A percentile compares a stretch with the other conserved stretches of the same genome.
phyloP scores from a whole-genome alignment of 2,797 vertebrate genomes.

The Apodemus agrarius region DNA sequence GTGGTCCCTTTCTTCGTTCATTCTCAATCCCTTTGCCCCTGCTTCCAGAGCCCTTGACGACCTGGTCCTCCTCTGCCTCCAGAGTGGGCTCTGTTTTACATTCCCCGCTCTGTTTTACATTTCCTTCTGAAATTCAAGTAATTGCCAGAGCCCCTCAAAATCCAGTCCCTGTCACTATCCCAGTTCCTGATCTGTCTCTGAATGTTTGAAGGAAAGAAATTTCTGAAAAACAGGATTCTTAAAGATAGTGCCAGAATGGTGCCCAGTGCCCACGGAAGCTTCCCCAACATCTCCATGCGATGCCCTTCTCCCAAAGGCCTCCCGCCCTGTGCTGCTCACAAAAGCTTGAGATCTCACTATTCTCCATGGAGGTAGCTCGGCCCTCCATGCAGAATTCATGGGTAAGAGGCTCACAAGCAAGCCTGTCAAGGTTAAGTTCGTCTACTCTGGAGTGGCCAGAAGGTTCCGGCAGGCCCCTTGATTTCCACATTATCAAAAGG shows the following conservation, averaged over 20 bases:
- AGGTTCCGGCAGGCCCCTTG: not conserved
- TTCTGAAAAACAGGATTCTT: not conserved
- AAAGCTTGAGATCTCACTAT: not conserved
- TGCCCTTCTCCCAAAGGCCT: not conserved
- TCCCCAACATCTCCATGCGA: not conserved
- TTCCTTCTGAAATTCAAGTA: slow-evolving; percentile 34
- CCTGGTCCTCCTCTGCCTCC: not conserved
- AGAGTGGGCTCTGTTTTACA: too few relatives aligned
- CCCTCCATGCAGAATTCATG: not conserved
- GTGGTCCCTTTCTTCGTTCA: not conserved
- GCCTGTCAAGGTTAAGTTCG: not conserved
- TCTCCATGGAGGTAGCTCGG: not conserved
- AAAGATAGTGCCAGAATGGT: not conserved
- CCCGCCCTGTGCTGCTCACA: not conserved
- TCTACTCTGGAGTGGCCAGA: not conserved
- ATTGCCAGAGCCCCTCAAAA: not conserved
- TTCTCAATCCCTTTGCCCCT: not conserved
- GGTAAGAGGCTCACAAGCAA: not conserved
- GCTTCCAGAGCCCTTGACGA: not conserved
- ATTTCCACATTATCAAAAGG: not conserved
- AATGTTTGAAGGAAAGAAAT: not conserved
- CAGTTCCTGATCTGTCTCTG: not conserved
- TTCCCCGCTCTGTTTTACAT: too few relatives aligned
- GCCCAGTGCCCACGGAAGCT: not conserved
- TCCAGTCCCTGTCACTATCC: not conserved